Conservation (phyloP, 2,888 invertebrate genomes). For the Calliphora vomitoria region DNA sequence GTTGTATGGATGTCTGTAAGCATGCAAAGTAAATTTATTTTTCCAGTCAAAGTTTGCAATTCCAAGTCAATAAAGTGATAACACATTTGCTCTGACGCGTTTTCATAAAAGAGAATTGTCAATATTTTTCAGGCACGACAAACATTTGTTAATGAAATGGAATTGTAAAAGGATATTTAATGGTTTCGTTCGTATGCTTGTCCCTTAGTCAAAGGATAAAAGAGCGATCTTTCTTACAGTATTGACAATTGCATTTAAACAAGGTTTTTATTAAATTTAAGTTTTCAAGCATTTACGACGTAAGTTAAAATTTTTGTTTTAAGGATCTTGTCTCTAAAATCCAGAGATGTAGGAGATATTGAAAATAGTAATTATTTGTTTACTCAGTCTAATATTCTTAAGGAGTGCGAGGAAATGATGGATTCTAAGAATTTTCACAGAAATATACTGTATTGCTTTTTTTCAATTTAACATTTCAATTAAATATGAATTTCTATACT, state of each 20-base stretch:
- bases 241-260: no score
- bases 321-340: no score
- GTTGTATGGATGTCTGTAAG: not conserved
- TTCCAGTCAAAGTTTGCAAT: not conserved
- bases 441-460: not conserved
- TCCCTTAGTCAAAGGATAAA: no score
- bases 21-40: not conserved
- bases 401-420: not conserved
- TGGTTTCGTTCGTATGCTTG: not conserved
- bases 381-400: no score
- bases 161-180: not conserved
- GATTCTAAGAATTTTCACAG: not conserved
- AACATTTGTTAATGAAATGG: not conserved
- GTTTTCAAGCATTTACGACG: no score
- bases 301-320: no score
- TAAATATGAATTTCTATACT: not conserved
- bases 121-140: constrained; percentile 5
- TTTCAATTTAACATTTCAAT: not conserved
- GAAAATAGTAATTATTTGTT: no score
- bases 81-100: not conserved
- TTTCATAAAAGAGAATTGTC: not conserved
- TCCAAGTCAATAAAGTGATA: not conserved
- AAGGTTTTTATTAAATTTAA: no score
- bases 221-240: no score
- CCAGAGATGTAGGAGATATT: no score